A percentile compares a stretch with the other conserved stretches of the same genome.
These are phyloP conservation scores for Sebastes kiyomatsui DNA, from an alignment of 2,797 vertebrate species.

Conservation along the genomic window DNA sequence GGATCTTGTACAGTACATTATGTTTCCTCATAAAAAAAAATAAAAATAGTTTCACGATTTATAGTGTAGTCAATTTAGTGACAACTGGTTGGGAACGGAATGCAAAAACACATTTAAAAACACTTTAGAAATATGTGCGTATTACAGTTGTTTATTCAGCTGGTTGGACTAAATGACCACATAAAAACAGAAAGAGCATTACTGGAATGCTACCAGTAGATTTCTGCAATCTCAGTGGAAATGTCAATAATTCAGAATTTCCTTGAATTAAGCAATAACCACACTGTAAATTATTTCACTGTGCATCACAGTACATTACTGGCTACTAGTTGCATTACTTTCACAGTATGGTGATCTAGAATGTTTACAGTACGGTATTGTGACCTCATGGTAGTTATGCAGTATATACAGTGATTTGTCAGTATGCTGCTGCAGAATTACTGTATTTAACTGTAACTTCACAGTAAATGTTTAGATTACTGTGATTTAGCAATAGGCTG, in stretches of 20 bases:
- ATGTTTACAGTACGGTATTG: no score
- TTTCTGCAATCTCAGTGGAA: not conserved
- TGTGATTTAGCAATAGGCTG: no score
- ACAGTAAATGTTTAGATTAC: no score
- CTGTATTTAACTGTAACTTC: no score
- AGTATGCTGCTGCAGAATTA: no score
- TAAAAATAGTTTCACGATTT: not conserved
- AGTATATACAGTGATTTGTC: no score
- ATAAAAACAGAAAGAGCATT: not conserved
- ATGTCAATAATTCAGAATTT: not conserved
- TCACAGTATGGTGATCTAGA: no score
- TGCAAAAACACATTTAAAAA: slow-evolving; percentile 9
- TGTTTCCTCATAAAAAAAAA: not conserved
- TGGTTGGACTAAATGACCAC: slow-evolving; percentile 8
- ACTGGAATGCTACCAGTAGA: not conserved
- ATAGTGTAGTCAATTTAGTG: not conserved
- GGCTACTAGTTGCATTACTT: no score
- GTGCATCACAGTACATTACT: no score
- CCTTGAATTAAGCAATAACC: not conserved
- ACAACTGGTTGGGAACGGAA: not conserved
- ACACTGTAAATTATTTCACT: no score
- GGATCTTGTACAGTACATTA: not conserved
- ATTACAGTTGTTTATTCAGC: slow-evolving; percentile 26
- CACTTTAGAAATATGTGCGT: not conserved
- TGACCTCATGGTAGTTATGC: no score